Evolutionary conservation across 2,888 invertebrate species (phyloP), one percentile per base, ranked within the genome.

Genomic region (Oxytorus armatus): DNA sequence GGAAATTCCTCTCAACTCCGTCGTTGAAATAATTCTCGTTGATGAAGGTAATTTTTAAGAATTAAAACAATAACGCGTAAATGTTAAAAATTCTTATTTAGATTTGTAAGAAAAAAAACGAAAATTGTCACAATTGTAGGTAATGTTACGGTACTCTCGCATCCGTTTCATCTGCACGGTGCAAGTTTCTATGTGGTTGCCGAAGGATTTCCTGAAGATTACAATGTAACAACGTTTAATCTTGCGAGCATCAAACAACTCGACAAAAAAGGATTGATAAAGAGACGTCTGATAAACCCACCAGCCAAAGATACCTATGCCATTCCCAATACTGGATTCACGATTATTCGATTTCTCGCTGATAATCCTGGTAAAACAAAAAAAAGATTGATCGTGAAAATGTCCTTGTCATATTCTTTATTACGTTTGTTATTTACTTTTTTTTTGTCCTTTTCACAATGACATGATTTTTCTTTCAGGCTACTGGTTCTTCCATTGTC

Each of bases 111-210:
- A 33, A 53, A 86, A 16, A 36, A 36, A 36, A 36, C 36, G 2
- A 29, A 36, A 36, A 36, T 36, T 8, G 8, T 8, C 36, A 1
- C 8, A 36, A 8, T 93, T 93, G n/a, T 92, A 95, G 96, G 96
- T 47, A 96, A 96, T 93, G 95, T 96, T 63, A 95, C 95, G 0
- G 96, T 95, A 89, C 92, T 97, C 18, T 96, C 96, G 66, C 97
- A 97, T 93, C 97, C 97, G 0, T 97, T 97, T 93, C 97, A 97
- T 92, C 93, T 97, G 72, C 97, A 97, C 89, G 97, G 97, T 10
- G 95, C 96, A 66, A 92, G 96, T 0, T 97, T 96, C 91, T 95
- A 95, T 88, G 96, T 97, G 1, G 94, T 97, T 36, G 97, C 96
- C 84, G 96, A 97, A 93, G 97, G 97, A 18, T 53, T 51, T 10